Evolutionary conservation across 2,797 vertebrate species (phyloP).

Genomic region (Chrosomus eos): DNA sequence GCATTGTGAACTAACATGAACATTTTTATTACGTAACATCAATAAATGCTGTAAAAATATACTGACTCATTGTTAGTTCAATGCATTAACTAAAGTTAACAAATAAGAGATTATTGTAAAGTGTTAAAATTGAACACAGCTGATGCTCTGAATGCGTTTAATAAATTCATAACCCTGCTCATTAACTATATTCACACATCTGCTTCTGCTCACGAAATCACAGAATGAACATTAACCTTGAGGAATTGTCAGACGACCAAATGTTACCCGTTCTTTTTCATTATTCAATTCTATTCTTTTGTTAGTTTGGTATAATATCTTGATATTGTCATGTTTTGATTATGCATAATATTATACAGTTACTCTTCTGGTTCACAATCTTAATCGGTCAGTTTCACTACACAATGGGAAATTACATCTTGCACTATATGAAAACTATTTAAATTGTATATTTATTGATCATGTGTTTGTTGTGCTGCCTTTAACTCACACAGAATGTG

Average conservation of each 20-base stretch:
- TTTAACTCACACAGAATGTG: not conserved
- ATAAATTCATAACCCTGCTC: not conserved
- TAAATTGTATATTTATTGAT: no score
- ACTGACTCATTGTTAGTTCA: not conserved
- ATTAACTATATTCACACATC: not conserved
- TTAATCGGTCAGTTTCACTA: no score
- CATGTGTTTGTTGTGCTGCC: not conserved
- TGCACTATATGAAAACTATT: not conserved
- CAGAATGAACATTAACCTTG: no score
- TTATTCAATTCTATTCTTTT: not conserved
- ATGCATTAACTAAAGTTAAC: not conserved
- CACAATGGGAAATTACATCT: not conserved
- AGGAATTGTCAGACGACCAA: no score
- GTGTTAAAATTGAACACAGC: not conserved
- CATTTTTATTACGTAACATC: no score
- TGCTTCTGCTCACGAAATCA: not conserved
- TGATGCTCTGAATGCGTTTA: not conserved
- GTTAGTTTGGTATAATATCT: not conserved
- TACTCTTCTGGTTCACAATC: no score
- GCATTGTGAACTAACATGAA: not conserved
- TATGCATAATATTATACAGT: no score
- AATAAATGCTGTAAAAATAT: not conserved
- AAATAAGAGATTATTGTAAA: not conserved
- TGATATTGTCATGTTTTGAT: not conserved
- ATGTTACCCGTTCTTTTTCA: not conserved